A percentile compares a stretch with the other conserved stretches of the same genome.
These are phyloP conservation scores for Brienomyrus brachyistius DNA, from an alignment of 2,113 vertebrate genomes.

Conservation along the genomic window DNA sequence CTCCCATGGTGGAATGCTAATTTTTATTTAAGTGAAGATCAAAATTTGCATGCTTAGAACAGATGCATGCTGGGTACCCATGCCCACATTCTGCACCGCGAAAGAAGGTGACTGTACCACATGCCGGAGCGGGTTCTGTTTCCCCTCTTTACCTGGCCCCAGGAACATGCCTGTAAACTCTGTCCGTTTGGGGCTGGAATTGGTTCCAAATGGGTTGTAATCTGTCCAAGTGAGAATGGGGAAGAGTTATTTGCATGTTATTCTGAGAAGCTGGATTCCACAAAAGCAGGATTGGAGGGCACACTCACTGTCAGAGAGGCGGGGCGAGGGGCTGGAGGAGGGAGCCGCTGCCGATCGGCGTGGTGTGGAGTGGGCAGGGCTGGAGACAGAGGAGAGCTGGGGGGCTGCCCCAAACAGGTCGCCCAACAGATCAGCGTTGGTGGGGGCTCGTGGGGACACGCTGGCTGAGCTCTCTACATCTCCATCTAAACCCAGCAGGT, in stretches of 20 bases:
- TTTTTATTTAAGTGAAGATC: background rate
- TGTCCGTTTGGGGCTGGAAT: constrained; percentile 74
- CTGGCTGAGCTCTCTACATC: constrained; percentile 56
- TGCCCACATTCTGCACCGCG: constrained; percentile 64
- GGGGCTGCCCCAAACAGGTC: constrained; percentile 75
- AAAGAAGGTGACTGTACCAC: constrained; percentile 82
- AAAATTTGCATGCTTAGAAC: background rate
- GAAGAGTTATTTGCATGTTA: background rate
- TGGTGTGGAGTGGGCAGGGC: constrained; percentile 83
- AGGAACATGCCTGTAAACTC: constrained; percentile 87
- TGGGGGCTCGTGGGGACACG: constrained; percentile 60
- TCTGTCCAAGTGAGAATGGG: constrained; percentile 31
- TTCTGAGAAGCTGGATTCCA: background rate
- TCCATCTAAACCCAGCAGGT: constrained; percentile 83
- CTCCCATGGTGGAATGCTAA: background rate
- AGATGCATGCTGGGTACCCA: constrained; percentile 52
- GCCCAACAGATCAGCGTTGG: constrained; percentile 80
- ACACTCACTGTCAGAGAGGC: constrained; percentile 42
- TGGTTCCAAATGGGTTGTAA: constrained; percentile 83
- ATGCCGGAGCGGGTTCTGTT: constrained; percentile 82
- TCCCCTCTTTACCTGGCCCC: constrained; percentile 65
- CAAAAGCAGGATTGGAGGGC: background rate
- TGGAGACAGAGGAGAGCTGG: constrained; percentile 60
- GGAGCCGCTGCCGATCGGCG: constrained; percentile 67
- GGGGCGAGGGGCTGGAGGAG: constrained; percentile 75